Evolutionary conservation across 2,888 invertebrate genomes (phyloP).

Genomic region (Thelaira solivaga): DNA sequence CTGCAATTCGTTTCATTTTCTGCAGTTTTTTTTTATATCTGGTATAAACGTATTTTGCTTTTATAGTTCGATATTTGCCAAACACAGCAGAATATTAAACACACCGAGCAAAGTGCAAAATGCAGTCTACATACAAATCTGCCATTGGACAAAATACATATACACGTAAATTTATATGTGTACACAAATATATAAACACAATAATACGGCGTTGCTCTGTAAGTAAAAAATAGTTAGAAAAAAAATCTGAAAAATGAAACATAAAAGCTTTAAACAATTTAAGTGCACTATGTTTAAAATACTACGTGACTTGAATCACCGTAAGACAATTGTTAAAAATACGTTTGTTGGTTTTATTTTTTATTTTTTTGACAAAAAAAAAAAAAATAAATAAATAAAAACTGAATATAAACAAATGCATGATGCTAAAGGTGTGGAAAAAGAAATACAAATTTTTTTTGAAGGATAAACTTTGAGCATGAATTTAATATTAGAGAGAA

Average conservation of each 20-base stretch:
- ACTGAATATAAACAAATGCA: conserved; percentile 14
- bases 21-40: too few species aligned
- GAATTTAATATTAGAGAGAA: background rate
- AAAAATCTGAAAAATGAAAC: conserved; percentile 35
- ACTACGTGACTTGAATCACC: conserved; percentile 62
- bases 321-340: conserved; percentile 38
- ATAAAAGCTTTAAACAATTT: conserved; percentile 60
- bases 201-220: conserved; percentile 19
- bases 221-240: conserved; percentile 15
- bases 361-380: background rate
- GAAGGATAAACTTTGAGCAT: background rate
- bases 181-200: conserved; percentile 27
- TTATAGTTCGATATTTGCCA: conserved; percentile 57
- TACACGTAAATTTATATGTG: too few species aligned
- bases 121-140: conserved; percentile 60
- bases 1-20: background rate
- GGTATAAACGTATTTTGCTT: background rate
- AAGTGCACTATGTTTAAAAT: conserved; percentile 63
- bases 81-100: conserved; percentile 63
- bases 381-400: background rate
- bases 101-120: conserved; percentile 62
- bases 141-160: conserved; percentile 42
- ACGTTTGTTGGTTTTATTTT: conserved; percentile 3
- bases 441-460: background rate
- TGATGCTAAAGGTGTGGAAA: background rate